Conservation (phyloP, 2,888 invertebrate genomes). For the Rhagonycha lutea region DNA sequence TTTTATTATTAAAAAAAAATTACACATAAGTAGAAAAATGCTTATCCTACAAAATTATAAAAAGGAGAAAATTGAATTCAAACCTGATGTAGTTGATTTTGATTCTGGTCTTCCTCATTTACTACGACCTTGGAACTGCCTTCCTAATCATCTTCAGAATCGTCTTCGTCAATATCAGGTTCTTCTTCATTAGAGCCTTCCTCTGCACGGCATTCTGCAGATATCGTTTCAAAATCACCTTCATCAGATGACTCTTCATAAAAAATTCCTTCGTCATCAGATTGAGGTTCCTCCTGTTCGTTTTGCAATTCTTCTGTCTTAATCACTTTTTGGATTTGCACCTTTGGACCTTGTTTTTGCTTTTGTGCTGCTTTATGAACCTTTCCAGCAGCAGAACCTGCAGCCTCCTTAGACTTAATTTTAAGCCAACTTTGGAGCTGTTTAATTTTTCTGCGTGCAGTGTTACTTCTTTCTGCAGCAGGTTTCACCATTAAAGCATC, state of each 20-base stretch:
- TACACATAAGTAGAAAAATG: no score
- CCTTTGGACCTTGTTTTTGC: not conserved
- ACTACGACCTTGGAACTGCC: not conserved
- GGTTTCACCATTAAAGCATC: not conserved
- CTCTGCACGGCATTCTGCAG: conserved; percentile 13
- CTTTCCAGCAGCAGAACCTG: not conserved
- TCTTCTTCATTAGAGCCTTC: conserved; percentile 30
- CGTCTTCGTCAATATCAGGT: no score
- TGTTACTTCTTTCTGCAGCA: not conserved
- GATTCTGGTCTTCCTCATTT: conserved; percentile 1
- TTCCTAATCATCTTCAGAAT: conserved; percentile 1
- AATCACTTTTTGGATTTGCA: not conserved
- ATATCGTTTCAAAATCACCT: not conserved
- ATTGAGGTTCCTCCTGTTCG: not conserved
- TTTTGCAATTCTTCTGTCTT: not conserved
- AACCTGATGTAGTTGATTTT: not conserved
- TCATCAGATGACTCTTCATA: not conserved
- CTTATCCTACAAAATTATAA: no score
- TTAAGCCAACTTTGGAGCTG: not conserved
- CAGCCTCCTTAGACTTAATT: not conserved
- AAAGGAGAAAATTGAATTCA: no score
- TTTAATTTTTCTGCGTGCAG: not conserved
- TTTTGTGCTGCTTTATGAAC: not conserved
- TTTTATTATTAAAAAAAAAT: no score
- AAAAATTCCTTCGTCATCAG: conserved; percentile 15